Evolutionary conservation across 2,113 vertebrate genomes (phyloP), one percentile per base, ranked within the genome.

Genomic region (Pomatostomus ruficeps): DNA sequence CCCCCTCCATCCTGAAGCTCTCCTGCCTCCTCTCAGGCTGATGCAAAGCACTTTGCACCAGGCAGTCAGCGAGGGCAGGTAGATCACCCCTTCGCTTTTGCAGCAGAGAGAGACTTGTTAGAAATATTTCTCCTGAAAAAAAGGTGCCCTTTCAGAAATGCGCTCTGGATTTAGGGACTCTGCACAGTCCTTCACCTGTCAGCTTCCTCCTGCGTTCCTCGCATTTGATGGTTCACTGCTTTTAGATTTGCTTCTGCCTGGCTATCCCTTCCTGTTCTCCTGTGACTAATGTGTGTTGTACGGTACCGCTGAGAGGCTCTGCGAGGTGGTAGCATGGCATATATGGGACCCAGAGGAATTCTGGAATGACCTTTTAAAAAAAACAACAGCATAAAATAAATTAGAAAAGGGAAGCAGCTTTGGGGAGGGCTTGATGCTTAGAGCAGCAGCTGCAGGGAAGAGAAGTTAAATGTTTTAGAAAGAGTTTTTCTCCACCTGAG

Each of bases 211-310:
- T 65, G 45, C 5, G 0, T 68, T 91, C 67, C 58, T 89, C 75
- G 79, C 79, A 49, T 87, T 80, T 88, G 95, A 91, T 90, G 85
- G 85, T 79, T 97, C 91, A 65, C 54, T 91, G 79, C 91, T 93
- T 89, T 91, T 85, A 94, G 95, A 95, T 92, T 95, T 96, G 83
- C 91, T 95, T 85, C 91, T 95, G 71, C 80, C 77, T 93, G 85
- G 80, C 83, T 95, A 61, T 89, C 87, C 67, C 0, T 86, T 74
- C 58, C 73, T 8, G 12, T 59, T 94, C 91, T 94, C 88, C 71
- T 89, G 93, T 93, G 96, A 88, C 87, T 95, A 87, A 95, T 91
- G 54, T 25, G 88, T 67, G 76, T 48, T 72, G 85, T 85, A 72
- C 1, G 1, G 62, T 90, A 78, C 87, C 83, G 51, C 74, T 12